Percentiles rank a stretch among this genome's conserved stretches.
These are phyloP conservation scores for Pseudochirops cupreus DNA, from an alignment of 2,797 vertebrate species.

Conservation along the genomic window DNA sequence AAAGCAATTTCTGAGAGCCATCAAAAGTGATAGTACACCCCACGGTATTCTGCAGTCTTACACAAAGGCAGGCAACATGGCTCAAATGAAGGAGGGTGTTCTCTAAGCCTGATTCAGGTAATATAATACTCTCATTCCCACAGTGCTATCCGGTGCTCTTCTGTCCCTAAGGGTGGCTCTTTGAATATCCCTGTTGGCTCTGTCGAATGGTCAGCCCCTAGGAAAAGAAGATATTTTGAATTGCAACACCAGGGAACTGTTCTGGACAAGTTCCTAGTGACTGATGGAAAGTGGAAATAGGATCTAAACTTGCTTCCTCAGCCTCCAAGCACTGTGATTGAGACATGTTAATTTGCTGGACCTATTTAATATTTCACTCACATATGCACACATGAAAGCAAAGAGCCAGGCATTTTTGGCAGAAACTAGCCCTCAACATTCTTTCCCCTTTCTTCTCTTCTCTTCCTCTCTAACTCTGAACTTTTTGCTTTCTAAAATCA, in stretches of 20 bases:
- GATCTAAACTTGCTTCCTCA: slow-evolving; percentile 2
- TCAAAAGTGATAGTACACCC: background rate
- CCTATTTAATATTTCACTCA: slow-evolving; percentile 69
- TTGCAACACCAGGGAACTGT: background rate
- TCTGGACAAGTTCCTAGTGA: slow-evolving; percentile 36
- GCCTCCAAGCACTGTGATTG: slow-evolving; percentile 56
- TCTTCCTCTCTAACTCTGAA: background rate
- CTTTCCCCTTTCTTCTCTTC: slow-evolving; percentile 27
- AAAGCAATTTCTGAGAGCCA: background rate
- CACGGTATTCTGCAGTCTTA: background rate
- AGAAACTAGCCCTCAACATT: slow-evolving; percentile 41
- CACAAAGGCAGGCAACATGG: background rate
- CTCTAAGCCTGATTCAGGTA: background rate
- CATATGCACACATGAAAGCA: slow-evolving; percentile 3
- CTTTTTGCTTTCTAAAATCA: background rate
- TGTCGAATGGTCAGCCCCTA: background rate
- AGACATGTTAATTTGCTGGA: slow-evolving; percentile 73
- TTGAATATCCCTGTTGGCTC: background rate
- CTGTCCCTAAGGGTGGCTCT: background rate
- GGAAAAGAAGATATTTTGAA: background rate
- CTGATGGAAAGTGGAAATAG: background rate
- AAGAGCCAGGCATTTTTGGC: slow-evolving; percentile 61
- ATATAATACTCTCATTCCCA: background rate
- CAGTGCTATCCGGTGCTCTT: background rate
- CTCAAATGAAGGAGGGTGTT: background rate